Conservation (phyloP, 2,888 invertebrate genomes). For the Spilarctia lutea region DNA sequence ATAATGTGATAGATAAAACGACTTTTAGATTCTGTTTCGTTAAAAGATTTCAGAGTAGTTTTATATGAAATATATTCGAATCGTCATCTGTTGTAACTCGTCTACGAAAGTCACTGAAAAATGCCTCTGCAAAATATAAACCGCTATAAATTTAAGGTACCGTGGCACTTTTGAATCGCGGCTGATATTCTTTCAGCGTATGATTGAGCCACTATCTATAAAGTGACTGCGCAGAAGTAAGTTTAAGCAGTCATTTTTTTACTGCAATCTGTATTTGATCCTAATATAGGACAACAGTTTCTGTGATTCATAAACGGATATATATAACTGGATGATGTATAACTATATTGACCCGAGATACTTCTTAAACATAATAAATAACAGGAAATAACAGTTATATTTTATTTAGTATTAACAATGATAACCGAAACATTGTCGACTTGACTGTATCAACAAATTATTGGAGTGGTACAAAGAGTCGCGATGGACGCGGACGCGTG, state of each 20-base stretch:
- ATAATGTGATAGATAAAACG: background rate
- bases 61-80: no score
- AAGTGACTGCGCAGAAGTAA: background rate
- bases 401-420: background rate
- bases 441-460: slow-evolving; percentile 35
- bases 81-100: no score
- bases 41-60: no score
- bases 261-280: no score
- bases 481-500: slow-evolving; percentile 59
- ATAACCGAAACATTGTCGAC: slow-evolving; percentile 12
- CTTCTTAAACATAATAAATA: no score
- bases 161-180: background rate
- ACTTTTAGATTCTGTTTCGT: no score
- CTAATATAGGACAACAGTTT: no score
- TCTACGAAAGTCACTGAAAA: background rate
- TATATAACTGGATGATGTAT: no score
- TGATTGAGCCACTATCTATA: background rate
- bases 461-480: slow-evolving; percentile 41
- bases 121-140: background rate
- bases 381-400: background rate
- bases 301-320: no score
- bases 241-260: no score
- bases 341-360: no score
- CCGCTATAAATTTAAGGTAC: background rate
- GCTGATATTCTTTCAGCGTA: background rate